Percentiles rank a stretch among this genome's conserved stretches.
Conservation (phyloP, 1,140 invertebrate genomes). For the Planococcus citri region DNA sequence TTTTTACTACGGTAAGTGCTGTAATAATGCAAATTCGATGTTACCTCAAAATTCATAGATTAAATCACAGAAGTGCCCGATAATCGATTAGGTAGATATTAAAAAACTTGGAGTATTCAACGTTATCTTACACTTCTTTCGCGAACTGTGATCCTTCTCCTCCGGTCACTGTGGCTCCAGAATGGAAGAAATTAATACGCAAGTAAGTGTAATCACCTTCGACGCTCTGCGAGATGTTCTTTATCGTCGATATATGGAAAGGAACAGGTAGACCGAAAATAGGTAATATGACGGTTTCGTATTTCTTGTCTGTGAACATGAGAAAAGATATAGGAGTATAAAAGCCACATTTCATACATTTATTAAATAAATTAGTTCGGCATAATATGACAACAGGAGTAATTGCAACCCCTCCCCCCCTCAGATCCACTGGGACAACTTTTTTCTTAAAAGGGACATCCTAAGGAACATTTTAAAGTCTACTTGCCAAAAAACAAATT, state of each 20-base stretch:
- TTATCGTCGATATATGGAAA: constrained; percentile 97
- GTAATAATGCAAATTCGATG: constrained; percentile 28
- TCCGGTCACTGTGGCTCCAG: constrained; percentile 86
- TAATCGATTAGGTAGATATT: too few relatives aligned
- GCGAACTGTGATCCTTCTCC: constrained; percentile 82
- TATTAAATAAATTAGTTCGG: too few relatives aligned
- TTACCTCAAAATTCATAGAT: too few relatives aligned
- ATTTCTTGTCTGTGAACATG: constrained; percentile 70
- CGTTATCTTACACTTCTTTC: constrained; percentile 96
- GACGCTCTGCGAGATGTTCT: constrained; percentile 95
- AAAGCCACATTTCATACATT: not conserved
- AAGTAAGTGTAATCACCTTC: constrained; percentile 99
- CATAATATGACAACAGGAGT: too few relatives aligned
- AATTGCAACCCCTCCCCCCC: too few relatives aligned
- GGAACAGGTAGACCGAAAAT: constrained; percentile 91
- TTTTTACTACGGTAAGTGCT: constrained; percentile 98
- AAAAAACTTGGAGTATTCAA: constrained; percentile 50
- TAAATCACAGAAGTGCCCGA: too few relatives aligned
- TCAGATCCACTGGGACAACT: too few relatives aligned
- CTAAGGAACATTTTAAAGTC: too few relatives aligned
- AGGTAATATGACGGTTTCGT: constrained; percentile 93
- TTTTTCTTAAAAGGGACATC: too few relatives aligned
- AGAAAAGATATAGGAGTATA: not conserved
- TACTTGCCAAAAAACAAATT: too few relatives aligned
- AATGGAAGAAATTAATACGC: constrained; percentile 97